phyloP scores from a whole-genome alignment of 30 jellyfish, hydroid and myxozoan species.

The Sanderia malayensis region DNA sequence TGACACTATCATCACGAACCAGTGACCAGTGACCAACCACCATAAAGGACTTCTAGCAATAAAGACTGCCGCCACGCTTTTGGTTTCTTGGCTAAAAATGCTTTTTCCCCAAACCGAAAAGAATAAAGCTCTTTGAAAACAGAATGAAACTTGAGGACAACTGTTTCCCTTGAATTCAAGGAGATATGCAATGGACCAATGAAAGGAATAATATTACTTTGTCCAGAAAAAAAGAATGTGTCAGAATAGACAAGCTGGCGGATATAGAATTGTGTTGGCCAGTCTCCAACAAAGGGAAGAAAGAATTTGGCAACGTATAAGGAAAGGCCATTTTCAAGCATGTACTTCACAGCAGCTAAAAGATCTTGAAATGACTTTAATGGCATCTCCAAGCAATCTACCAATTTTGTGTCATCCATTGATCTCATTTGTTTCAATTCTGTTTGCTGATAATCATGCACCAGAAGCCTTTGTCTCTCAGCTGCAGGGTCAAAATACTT shows the following conservation, averaged over 20 bases:
- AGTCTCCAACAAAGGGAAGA: conserved; percentile 1
- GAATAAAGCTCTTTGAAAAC: too few relatives aligned
- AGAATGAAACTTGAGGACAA: neutral
- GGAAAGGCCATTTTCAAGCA: neutral
- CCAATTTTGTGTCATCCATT: conserved; percentile 36
- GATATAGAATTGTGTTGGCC: neutral
- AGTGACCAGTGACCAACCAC: too few relatives aligned
- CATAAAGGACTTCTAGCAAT: too few relatives aligned
- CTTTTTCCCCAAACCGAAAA: too few relatives aligned
- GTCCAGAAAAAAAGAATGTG: neutral
- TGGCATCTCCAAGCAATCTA: conserved; percentile 20
- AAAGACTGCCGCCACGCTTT: too few relatives aligned
- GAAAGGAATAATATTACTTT: neutral
- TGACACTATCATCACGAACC: too few relatives aligned
- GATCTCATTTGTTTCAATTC: conserved; percentile 25
- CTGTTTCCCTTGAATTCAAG: too few relatives aligned
- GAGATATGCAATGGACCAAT: too few relatives aligned
- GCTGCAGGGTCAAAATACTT: conserved; percentile 20
- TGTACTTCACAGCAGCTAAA: neutral
- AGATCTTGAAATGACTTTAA: conserved; percentile 15
- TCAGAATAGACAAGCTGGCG: conserved; percentile 1
- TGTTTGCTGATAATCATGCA: too few relatives aligned
- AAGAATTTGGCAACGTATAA: neutral
- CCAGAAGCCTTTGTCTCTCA: conserved; percentile 26
- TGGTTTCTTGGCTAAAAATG: too few relatives aligned